phyloP scores from a whole-genome alignment of 2,797 vertebrate species.

The Helostoma temminkii region DNA sequence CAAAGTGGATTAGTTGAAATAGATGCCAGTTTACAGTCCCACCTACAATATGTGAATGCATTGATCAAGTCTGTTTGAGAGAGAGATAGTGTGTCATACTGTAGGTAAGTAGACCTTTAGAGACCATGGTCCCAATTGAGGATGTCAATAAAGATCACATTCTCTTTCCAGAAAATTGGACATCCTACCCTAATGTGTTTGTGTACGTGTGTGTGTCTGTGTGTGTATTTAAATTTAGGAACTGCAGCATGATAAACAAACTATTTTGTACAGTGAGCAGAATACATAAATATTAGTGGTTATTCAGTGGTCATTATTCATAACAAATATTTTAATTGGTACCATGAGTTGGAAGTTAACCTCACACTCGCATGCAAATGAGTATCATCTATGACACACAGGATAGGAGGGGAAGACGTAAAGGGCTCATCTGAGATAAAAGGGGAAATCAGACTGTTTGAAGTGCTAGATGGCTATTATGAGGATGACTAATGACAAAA shows the following conservation, averaged over 20 bases:
- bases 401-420: no score
- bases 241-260: no score
- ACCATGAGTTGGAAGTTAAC: no score
- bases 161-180: background rate
- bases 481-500: background rate
- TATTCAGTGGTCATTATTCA: background rate
- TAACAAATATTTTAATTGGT: background rate
- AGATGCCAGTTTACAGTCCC: conserved; percentile 6
- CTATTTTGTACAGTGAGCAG: no score
- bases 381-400: no score
- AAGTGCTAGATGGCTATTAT: no score
- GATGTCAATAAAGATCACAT: conserved; percentile 1
- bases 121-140: background rate
- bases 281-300: background rate
- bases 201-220: no score
- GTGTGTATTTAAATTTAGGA: no score
- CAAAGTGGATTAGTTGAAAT: conserved; percentile 21
- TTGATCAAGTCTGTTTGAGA: conserved; percentile 23
- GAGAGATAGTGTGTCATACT: conserved; percentile 19
- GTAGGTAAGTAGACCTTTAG: background rate
- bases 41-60: conserved; percentile 9
- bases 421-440: background rate
- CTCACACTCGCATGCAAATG: no score
- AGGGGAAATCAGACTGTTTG: background rate
- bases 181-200: background rate